Evolutionary conservation across 2,113 vertebrate genomes (phyloP), one percentile per base, ranked within the genome.

Genomic region (Cyrtonyx montezumae): DNA sequence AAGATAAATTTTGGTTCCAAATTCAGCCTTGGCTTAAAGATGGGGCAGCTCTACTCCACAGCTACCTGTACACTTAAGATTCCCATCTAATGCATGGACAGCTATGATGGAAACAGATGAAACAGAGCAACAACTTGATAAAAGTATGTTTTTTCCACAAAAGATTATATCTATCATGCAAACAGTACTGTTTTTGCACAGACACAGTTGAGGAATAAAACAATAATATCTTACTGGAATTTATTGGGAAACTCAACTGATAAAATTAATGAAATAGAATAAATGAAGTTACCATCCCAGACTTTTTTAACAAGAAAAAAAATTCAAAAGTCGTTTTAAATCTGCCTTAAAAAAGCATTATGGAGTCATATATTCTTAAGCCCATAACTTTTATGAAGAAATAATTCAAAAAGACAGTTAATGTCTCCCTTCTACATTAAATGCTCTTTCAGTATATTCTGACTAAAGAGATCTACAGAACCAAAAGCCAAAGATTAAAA

Each of bases 1-100:
- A 93, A 95, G 96, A 93, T 87, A 95, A 81, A 94, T 78, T 81
- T 84, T 83, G 18, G 26, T 79, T 96, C 82, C 88, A 95, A 91
- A 88, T 87, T 59, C 59, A 94, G 80, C 74, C 70, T 73, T 79
- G 83, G 62, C 55, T 69, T 76, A 90, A 42, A 92, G 80, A 89
- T 53, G 89, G 26, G 59, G 16, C 58, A 61, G 56, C 45, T 83
- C 56, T 62, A 13, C 56, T 55, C 40, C 61, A 79, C 48, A 92
- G 74, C 53, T 88, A 51, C 13, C 8, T 61, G 15, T 45, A 82
- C n/a, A 79, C n/a, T 63, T 58, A 46, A 46, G 26, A 82, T 87
- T 76, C 32, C 56, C 45, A 63, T 11, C 8, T 66, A 46, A 62
- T 20, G 16, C 34, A 51, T 25, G 32, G 17, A 21, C 37, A 84